Evolutionary conservation across 2,113 vertebrate species (phyloP), one percentile per base, ranked within the genome.

Genomic region (Patagioenas fasciata): DNA sequence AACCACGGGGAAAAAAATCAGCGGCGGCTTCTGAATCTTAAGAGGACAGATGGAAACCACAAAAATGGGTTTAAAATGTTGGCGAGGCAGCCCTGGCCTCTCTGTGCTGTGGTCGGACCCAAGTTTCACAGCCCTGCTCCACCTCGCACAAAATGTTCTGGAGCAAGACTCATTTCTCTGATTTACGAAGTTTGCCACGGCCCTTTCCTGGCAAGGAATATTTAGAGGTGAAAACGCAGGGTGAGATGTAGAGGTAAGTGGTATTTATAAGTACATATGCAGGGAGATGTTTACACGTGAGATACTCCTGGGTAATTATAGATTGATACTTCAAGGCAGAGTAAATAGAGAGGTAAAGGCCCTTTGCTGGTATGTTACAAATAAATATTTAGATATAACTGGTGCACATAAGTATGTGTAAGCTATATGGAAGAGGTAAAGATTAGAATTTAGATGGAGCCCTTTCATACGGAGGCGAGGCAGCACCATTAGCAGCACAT

Each of bases 321-420:
- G 95, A 97, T 96, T 93, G 82, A 96, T 96, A 89, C 93, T 95
- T 91, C 91, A 88, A 88, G 94, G 93, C 85, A 90, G 72, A 95
- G 95, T 72, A 94, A 96, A 96, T 91, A 95, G 90, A 90, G 92
- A 92, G 83, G 85, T 61, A 91, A 88, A 80, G 70, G 93, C 93
- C 92, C 95, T 96, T 92, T 89, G 90, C 88, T 71, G 72, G 60
- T 64, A 34, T 16, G 88, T 77, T 91, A 64, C 91, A 93, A 90
- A 96, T 96, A 96, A 94, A 94, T 94, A 95, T 95, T 97, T 94
- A 93, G 92, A 67, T 83, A 21, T 17, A 93, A 28, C 69, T 89
- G 80, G 88, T 9, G 53, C 84, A 75, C n/a, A 1, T 48, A 79
- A 89, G 83, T 29, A 28, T 11, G 6, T 53, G 84, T 31, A 67